Evolutionary conservation across 1,140 invertebrate species (phyloP).

Genomic region (Coboldia fuscipes): DNA sequence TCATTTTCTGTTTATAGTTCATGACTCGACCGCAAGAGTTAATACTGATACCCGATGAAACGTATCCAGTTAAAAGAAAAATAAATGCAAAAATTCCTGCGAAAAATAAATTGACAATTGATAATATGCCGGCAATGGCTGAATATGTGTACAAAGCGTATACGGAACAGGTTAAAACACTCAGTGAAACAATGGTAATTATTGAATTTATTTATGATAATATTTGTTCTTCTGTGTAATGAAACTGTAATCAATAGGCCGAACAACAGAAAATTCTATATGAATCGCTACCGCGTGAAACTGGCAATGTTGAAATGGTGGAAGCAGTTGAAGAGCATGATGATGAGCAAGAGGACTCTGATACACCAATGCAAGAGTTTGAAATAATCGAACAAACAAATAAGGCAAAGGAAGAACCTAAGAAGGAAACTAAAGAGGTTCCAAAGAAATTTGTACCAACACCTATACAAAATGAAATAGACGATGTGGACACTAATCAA

Average conservation of each 20-base stretch:
- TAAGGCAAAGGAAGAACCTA: slow-evolving; percentile 17
- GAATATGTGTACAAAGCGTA: slow-evolving; percentile 84
- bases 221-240: not conserved
- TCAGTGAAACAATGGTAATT: slow-evolving; percentile 28
- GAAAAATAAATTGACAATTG: slow-evolving; percentile 28
- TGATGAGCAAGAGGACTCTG: not conserved
- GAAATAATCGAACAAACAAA: slow-evolving; percentile 9
- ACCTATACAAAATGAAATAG: slow-evolving; percentile 21
- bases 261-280: slow-evolving; percentile 6
- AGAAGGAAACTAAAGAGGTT: slow-evolving; percentile 7
- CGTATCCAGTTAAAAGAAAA: slow-evolving; percentile 44
- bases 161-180: slow-evolving; percentile 43
- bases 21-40: slow-evolving; percentile 49
- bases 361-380: not conserved
- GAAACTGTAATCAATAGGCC: not conserved
- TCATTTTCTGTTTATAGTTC: slow-evolving; percentile 16
- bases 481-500: slow-evolving; percentile 6
- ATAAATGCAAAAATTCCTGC: slow-evolving; percentile 15
- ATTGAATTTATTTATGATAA: not conserved
- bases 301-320: slow-evolving; percentile 5
- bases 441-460: slow-evolving; percentile 23
- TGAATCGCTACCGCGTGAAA: slow-evolving; percentile 4
- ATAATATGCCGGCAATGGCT: slow-evolving; percentile 85
- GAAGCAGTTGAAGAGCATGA: slow-evolving; percentile 6
- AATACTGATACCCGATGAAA: slow-evolving; percentile 54